These are phyloP conservation scores for Pipra filicauda DNA, from an alignment of 2,113 vertebrate species.

Conservation along the genomic window DNA sequence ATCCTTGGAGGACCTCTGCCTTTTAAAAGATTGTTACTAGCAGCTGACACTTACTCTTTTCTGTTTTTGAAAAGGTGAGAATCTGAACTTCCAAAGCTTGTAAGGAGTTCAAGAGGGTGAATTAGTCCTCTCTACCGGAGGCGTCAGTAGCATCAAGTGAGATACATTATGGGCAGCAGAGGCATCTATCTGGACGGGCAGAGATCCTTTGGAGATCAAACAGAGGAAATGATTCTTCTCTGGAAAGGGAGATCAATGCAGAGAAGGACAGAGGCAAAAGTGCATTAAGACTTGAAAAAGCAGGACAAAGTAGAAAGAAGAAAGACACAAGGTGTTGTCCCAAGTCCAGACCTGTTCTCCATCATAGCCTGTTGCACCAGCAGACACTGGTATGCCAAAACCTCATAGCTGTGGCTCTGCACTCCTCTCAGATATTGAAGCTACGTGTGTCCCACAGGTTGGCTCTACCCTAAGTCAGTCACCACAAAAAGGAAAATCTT, in stretches of 20 bases:
- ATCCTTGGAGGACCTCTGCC: background rate
- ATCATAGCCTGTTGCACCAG: background rate
- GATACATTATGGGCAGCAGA: background rate
- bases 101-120: background rate
- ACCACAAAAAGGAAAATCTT: background rate
- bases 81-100: background rate
- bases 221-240: background rate
- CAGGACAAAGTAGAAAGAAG: background rate
- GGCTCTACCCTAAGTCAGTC: background rate
- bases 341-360: background rate
- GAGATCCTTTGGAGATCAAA: background rate
- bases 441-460: accelerated
- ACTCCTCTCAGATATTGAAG: background rate
- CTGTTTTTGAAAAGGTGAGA: background rate
- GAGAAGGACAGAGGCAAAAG: background rate
- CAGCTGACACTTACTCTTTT: background rate
- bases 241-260: background rate
- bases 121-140: background rate
- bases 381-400: background rate
- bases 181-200: background rate
- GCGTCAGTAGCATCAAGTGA: background rate
- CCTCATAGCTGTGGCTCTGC: background rate
- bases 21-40: background rate
- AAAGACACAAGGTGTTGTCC: background rate
- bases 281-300: background rate